A percentile compares a stretch with the other conserved stretches of the same genome.
Conservation (phyloP, 2,113 vertebrate genomes). For the Morone saxatilis region DNA sequence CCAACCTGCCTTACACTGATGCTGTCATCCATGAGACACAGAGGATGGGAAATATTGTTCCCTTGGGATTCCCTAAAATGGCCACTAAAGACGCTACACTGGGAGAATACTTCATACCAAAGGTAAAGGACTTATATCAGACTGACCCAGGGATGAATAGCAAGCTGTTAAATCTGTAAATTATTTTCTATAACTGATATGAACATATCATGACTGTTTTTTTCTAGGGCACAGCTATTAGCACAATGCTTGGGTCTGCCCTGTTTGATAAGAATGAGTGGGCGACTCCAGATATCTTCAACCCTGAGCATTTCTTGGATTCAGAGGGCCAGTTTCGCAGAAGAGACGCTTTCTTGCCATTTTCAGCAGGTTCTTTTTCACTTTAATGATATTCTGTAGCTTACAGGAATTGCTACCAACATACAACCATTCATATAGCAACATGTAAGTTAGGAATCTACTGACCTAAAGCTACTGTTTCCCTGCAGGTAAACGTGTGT, state of each 20-base stretch:
- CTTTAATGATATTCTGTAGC: not conserved
- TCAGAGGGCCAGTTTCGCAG: conserved; percentile 86
- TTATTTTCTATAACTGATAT: not conserved
- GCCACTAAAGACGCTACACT: conserved; percentile 75
- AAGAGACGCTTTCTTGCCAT: conserved; percentile 89
- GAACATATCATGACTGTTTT: conserved; percentile 40
- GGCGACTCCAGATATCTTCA: conserved; percentile 88
- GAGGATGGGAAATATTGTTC: conserved; percentile 85
- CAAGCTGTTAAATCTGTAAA: not conserved
- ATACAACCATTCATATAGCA: no score
- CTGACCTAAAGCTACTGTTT: conserved; percentile 3
- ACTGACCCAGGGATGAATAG: not conserved
- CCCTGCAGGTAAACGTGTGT: conserved; percentile 86
- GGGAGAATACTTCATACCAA: conserved; percentile 85
- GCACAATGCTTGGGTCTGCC: conserved; percentile 85
- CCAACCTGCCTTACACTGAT: conserved; percentile 86
- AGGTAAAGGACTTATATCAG: conserved; percentile 70
- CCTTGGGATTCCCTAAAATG: conserved; percentile 81
- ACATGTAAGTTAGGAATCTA: not conserved
- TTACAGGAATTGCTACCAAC: not conserved
- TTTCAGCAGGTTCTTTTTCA: conserved; percentile 86
- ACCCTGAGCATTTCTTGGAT: conserved; percentile 91
- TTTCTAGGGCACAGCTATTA: conserved; percentile 64
- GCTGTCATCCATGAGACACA: conserved; percentile 89
- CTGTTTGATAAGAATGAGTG: conserved; percentile 88